phyloP scores from a whole-genome alignment of 2,113 vertebrate species.

The Galemys pyrenaicus region DNA sequence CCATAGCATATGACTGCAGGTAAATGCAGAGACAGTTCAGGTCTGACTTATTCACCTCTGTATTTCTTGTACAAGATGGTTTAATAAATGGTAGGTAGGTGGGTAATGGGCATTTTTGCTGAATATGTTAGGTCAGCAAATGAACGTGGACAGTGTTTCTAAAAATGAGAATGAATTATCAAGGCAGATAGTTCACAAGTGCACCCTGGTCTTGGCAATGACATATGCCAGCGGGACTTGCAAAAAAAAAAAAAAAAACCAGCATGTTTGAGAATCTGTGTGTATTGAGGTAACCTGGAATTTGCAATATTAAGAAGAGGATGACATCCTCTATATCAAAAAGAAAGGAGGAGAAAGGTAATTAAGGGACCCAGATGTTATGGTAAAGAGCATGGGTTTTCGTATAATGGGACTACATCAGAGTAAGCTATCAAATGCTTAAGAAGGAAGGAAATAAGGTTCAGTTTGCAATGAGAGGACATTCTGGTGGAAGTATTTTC shows the following conservation, averaged over 20 bases:
- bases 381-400: not conserved
- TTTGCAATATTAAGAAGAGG: not conserved
- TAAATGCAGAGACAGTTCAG: not conserved
- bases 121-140: not conserved
- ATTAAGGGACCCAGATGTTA: not conserved
- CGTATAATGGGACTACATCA: not conserved
- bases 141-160: not conserved
- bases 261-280: accelerated
- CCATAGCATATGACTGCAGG: not conserved
- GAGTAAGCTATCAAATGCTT: not conserved
- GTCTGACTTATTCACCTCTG: not conserved
- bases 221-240: not conserved
- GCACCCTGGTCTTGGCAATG: not conserved
- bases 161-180: not conserved
- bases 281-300: not conserved
- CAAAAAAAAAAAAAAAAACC: no score
- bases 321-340: not conserved
- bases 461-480: not conserved
- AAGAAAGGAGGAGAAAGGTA: not conserved
- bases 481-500: not conserved
- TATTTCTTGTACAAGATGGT: no score
- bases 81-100: not conserved
- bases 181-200: not conserved
- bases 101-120: not conserved
- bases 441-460: not conserved